Percentiles rank a stretch among this genome's conserved stretches.
phyloP scores from a whole-genome alignment of 1,140 invertebrate species.

The Capitella teleta region DNA sequence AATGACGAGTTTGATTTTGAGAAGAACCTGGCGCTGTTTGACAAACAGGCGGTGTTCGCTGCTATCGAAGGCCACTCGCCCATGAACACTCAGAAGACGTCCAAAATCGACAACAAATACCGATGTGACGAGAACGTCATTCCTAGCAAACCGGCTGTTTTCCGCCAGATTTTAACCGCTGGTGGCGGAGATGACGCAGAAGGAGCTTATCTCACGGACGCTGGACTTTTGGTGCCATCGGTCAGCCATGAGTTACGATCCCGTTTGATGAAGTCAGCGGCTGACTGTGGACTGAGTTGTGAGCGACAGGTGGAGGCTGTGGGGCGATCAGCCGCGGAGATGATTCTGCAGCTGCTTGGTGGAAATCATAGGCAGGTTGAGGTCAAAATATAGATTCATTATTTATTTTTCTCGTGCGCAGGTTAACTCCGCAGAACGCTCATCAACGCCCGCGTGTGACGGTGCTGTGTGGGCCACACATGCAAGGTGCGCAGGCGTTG shows the following conservation, averaged over 20 bases:
- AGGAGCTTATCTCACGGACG: slow-evolving; percentile 48
- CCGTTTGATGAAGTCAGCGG: slow-evolving; percentile 55
- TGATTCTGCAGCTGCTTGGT: slow-evolving; percentile 64
- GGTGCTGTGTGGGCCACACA: slow-evolving; percentile 59
- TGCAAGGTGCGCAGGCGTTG: slow-evolving; percentile 62
- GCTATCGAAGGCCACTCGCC: slow-evolving; percentile 44
- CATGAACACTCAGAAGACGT: not conserved
- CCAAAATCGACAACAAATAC: slow-evolving; percentile 40
- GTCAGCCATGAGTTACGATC: slow-evolving; percentile 55
- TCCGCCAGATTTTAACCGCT: slow-evolving; percentile 62
- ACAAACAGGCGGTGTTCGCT: slow-evolving; percentile 63
- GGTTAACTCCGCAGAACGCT: slow-evolving; percentile 51
- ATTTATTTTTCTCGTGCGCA: not conserved
- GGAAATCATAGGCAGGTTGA: slow-evolving; percentile 49
- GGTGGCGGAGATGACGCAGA: slow-evolving; percentile 36
- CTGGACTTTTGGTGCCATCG: slow-evolving; percentile 65
- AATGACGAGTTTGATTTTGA: slow-evolving; percentile 74
- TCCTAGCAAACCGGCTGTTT: slow-evolving; percentile 51
- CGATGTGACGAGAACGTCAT: slow-evolving; percentile 78
- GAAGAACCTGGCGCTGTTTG: slow-evolving; percentile 79
- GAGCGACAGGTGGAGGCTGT: slow-evolving; percentile 61
- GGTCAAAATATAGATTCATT: not conserved
- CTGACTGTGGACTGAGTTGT: slow-evolving; percentile 54
- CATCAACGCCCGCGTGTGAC: slow-evolving; percentile 70
- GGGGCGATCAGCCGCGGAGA: slow-evolving; percentile 64